phyloP scores from a whole-genome alignment of 2,888 invertebrate genomes.

The Heteromurus nitidus region DNA sequence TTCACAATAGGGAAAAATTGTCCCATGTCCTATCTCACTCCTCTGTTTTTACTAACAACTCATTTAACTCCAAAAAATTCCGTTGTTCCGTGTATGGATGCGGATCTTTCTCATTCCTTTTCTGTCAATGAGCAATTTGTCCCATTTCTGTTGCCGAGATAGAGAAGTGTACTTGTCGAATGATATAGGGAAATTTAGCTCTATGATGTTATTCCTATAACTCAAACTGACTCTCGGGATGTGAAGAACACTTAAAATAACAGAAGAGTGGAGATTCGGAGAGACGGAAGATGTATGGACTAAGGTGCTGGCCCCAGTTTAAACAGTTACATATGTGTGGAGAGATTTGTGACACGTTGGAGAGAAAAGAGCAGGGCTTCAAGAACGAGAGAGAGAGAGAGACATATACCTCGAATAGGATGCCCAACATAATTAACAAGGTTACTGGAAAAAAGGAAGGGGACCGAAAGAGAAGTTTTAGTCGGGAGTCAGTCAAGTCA shows the following conservation, averaged over 20 bases:
- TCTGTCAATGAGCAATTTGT: conserved; percentile 60
- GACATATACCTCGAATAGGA: neutral
- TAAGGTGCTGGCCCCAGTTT: conserved; percentile 39
- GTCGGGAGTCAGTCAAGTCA: neutral
- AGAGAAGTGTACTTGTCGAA: too few relatives aligned
- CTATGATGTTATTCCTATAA: too few relatives aligned
- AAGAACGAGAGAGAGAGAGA: neutral
- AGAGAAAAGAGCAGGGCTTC: neutral
- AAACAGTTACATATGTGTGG: conserved; percentile 46
- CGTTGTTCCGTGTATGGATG: neutral
- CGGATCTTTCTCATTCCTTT: conserved; percentile 7
- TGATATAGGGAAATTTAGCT: too few relatives aligned
- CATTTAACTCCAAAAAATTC: too few relatives aligned
- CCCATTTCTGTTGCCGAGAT: conserved; percentile 17
- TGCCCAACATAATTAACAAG: conserved; percentile 16
- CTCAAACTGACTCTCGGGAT: too few relatives aligned
- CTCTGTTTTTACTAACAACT: too few relatives aligned
- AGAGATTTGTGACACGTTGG: conserved; percentile 59
- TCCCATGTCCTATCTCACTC: too few relatives aligned
- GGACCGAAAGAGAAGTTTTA: too few relatives aligned
- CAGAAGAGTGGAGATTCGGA: conserved; percentile 12
- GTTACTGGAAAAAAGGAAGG: conserved; percentile 6
- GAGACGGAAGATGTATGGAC: conserved; percentile 28
- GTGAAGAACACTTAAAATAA: conserved; percentile 29
- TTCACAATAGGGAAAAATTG: too few relatives aligned